phyloP scores from a whole-genome alignment of 2,888 invertebrate species.

The Candidula unifasciata region DNA sequence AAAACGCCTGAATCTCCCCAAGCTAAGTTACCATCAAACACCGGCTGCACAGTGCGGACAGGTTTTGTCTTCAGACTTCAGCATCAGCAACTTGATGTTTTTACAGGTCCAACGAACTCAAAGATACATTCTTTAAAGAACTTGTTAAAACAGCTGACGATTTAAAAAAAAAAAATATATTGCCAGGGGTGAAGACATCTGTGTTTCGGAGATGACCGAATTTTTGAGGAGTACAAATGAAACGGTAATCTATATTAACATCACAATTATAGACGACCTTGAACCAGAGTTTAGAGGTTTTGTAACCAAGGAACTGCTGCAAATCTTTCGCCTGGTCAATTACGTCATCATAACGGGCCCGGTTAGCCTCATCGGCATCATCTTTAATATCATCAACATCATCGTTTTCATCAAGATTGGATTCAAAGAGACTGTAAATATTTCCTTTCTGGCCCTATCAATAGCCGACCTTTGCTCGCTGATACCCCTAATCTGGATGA shows the following conservation, averaged over 20 bases:
- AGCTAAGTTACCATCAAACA: no score
- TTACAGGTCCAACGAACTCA: no score
- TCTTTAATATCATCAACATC: constrained; percentile 40
- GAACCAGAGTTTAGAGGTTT: neutral
- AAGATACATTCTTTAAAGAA: no score
- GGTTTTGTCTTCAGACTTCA: no score
- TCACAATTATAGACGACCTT: neutral
- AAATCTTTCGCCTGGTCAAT: constrained; percentile 15
- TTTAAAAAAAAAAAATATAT: no score
- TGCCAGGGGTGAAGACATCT: no score
- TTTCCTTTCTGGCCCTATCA: constrained; percentile 28
- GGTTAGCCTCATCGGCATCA: constrained; percentile 26
- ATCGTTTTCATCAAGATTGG: constrained; percentile 33
- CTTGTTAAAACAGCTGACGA: no score
- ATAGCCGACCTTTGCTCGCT: constrained; percentile 14
- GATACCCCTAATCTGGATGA: constrained; percentile 17
- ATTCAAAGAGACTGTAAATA: constrained; percentile 38
- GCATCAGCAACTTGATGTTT: no score
- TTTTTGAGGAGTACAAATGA: neutral
- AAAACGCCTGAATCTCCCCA: no score
- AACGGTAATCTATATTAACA: neutral
- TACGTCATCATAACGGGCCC: constrained; percentile 29
- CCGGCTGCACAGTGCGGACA: no score
- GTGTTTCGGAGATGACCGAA: neutral
- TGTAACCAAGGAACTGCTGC: neutral